Evolutionary conservation across 1,140 invertebrate genomes (phyloP), one percentile per base, ranked within the genome.

Genomic region (Drosophila obscura): DNA sequence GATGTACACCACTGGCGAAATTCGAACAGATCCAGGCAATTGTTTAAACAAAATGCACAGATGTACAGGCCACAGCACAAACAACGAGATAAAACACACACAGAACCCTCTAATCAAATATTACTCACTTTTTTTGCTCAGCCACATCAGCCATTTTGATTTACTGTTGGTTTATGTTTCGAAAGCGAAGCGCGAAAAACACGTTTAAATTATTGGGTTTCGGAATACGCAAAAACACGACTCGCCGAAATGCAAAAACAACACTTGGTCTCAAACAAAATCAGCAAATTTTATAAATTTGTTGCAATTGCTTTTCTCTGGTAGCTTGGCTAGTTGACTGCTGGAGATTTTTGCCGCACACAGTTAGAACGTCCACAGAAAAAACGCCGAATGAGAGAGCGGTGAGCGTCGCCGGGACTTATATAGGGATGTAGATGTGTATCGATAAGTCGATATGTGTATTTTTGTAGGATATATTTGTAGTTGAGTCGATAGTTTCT

Each of bases 101-200:
- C 62, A 73, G 59, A 79, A 49, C 53, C 51, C 67, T 39, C 73
- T 59, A 63, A 51, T 19, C 41, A 63, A 73, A 72, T 71, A 74
- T 77, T 91, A 91, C 89, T 91, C 89, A 91, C 89, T 91, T 91
- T 56, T 91, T 91, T 80, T 88, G 76, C 60, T 91, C 89, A 88
- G 83, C 89, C 85, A 91, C 89, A 84, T 91, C 89, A 90, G 89
- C 89, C 89, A 91, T 91, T 91, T 91, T 91, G 80, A 68, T 82
- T 78, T 84, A 74, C 72, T 77, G 71, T 63, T 73, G 52, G 63
- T 66, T 79, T 83, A 64, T 73, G 45, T 89, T 77, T 63, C 72
- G 58, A 78, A 80, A 77, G 77, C 64, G 73, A 79, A 88, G 76
- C 84, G 79, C 79, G 82, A 75, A 82, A 78, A 60, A 61, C 63